Percentiles rank a stretch among this genome's conserved stretches.
Conservation (phyloP, 2,888 invertebrate species). For the Hirtodrosophila trivittata region DNA sequence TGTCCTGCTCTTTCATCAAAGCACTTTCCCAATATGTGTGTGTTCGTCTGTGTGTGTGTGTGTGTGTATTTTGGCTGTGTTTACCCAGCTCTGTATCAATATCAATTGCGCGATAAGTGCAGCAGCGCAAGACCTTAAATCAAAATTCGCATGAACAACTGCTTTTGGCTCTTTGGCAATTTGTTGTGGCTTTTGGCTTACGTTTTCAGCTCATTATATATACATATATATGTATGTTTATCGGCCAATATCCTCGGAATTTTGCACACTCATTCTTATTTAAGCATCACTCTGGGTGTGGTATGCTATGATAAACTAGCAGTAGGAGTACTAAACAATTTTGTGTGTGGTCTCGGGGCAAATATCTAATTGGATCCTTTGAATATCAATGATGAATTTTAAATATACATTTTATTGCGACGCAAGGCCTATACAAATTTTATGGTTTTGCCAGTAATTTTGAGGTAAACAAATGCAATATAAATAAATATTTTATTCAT, state of each 20-base stretch:
- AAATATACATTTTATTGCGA: neutral
- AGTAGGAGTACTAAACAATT: neutral
- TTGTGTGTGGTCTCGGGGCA: neutral
- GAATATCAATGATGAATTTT: neutral
- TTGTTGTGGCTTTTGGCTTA: slow-evolving; percentile 50
- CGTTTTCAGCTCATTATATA: slow-evolving; percentile 44
- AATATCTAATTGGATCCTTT: neutral
- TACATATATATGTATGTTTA: neutral
- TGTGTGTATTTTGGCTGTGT: slow-evolving; percentile 14
- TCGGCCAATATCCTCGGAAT: neutral
- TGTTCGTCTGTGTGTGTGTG: slow-evolving; percentile 6
- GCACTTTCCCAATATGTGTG: neutral
- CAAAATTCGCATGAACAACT: slow-evolving; percentile 56
- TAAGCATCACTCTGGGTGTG: slow-evolving; percentile 11
- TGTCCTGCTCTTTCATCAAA: slow-evolving; percentile 13
- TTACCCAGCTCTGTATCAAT: slow-evolving; percentile 40
- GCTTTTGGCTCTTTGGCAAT: slow-evolving; percentile 46
- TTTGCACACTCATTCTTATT: slow-evolving; percentile 45
- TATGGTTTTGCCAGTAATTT: no score
- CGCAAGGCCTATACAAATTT: no score
- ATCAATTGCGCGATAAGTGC: slow-evolving; percentile 73
- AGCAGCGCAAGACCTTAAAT: slow-evolving; percentile 60
- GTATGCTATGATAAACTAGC: neutral
- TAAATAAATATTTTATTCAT: no score
- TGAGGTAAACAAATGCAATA: no score